phyloP scores from a whole-genome alignment of 1,140 invertebrate species.

The Coptotermes formosanus region DNA sequence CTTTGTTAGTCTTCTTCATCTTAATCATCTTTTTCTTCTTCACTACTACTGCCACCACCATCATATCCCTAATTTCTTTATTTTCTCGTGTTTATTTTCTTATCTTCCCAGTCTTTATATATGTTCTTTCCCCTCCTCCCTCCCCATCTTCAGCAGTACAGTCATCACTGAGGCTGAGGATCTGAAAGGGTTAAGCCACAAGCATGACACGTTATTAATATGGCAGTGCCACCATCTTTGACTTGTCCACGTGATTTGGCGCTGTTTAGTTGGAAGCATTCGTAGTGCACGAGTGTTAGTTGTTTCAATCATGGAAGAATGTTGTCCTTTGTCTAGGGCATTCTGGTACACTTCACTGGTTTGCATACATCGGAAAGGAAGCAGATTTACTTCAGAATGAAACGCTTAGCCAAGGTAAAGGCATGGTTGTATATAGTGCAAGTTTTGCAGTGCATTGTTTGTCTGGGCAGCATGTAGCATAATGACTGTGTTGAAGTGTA shows the following conservation, averaged over 20 bases:
- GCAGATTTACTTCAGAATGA: slow-evolving; percentile 39
- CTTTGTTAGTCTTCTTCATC: too few relatives aligned
- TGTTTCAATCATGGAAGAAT: slow-evolving; percentile 20
- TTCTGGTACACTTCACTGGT: slow-evolving; percentile 50
- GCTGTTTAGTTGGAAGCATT: not conserved
- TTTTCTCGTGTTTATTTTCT: too few relatives aligned
- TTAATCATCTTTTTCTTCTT: too few relatives aligned
- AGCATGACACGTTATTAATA: not conserved
- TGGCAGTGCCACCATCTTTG: not conserved
- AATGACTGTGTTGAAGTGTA: not conserved
- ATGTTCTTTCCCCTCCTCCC: too few relatives aligned
- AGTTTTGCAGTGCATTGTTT: not conserved
- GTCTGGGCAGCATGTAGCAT: not conserved
- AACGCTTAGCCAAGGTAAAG: slow-evolving; percentile 22
- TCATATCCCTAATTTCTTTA: too few relatives aligned
- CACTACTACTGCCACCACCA: too few relatives aligned
- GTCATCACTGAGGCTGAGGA: too few relatives aligned
- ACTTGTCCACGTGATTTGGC: not conserved
- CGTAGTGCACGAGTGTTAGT: not conserved
- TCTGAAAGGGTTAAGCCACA: not conserved
- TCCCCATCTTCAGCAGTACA: too few relatives aligned
- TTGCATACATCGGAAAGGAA: slow-evolving; percentile 46
- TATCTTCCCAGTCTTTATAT: too few relatives aligned
- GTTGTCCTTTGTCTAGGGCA: slow-evolving; percentile 28
- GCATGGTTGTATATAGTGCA: not conserved